These are phyloP conservation scores for Podotricha telesiphe DNA, from an alignment of 2,888 invertebrate genomes.

Conservation along the genomic window DNA sequence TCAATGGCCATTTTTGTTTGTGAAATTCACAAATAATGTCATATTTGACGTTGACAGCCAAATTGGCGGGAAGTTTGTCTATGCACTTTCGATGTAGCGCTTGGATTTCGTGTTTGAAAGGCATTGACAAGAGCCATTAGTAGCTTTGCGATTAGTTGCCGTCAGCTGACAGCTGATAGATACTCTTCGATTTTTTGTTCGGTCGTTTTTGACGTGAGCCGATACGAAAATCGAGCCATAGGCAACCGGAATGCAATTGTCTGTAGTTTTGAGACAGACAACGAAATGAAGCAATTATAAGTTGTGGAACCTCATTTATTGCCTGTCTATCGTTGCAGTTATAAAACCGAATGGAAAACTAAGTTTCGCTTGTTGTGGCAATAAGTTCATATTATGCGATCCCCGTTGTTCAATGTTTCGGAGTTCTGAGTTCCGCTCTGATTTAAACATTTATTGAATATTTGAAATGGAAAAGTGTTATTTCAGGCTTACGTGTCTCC, in stretches of 20 bases:
- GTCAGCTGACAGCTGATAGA: conserved; percentile 54
- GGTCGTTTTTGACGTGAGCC: conserved; percentile 49
- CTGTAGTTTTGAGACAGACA: conserved; percentile 58
- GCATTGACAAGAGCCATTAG: conserved; percentile 53
- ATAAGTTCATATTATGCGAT: conserved; percentile 53
- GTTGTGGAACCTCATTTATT: conserved; percentile 79
- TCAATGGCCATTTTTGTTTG: conserved; percentile 51
- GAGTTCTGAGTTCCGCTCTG: conserved; percentile 3
- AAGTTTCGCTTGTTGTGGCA: conserved; percentile 67
- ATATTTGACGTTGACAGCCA: conserved; percentile 57
- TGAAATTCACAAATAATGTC: conserved; percentile 40
- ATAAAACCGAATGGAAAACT: conserved; percentile 75
- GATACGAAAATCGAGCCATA: conserved; percentile 53
- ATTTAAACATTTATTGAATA: conserved; percentile 9
- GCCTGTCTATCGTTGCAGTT: conserved; percentile 77
- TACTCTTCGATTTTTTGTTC: conserved; percentile 50
- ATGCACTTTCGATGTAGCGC: conserved; percentile 67
- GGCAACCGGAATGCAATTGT: conserved; percentile 62
- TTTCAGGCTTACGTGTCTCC: conserved; percentile 14
- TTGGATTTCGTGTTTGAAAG: conserved; percentile 53
- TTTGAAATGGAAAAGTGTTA: conserved; percentile 28
- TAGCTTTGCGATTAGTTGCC: conserved; percentile 50
- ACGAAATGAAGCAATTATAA: conserved; percentile 82
- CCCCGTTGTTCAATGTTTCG: conserved; percentile 30
- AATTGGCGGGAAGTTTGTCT: conserved; percentile 70